Percentiles rank a stretch among this genome's conserved stretches.
Evolutionary conservation across 2,797 vertebrate genomes (phyloP).

Genomic region (Rhodeus uyekii): DNA sequence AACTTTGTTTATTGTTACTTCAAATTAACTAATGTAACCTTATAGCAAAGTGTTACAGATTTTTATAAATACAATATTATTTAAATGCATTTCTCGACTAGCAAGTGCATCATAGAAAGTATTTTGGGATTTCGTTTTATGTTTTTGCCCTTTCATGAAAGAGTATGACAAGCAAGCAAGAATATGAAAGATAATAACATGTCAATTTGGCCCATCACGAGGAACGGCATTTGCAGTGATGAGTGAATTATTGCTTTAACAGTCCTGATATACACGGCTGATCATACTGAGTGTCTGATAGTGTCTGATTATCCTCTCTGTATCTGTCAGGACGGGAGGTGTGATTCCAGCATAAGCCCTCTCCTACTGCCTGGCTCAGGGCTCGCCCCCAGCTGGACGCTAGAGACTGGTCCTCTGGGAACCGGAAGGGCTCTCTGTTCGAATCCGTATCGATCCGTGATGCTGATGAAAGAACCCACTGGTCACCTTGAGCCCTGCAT

Average conservation of each 20-base stretch:
- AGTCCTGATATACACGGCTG: background rate
- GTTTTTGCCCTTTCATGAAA: no score
- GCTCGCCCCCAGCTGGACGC: slow-evolving; percentile 59
- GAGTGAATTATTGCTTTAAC: slow-evolving; percentile 5
- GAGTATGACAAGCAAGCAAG: no score
- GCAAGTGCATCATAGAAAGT: background rate
- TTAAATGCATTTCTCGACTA: background rate
- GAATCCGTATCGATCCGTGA: slow-evolving; percentile 63
- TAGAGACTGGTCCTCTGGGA: slow-evolving; percentile 52
- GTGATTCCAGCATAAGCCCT: slow-evolving; percentile 47
- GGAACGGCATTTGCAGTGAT: background rate
- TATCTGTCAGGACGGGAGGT: slow-evolving; percentile 51
- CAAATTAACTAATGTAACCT: background rate
- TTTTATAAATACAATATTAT: no score
- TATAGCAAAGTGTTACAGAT: background rate
- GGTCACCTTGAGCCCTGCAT: slow-evolving; percentile 62
- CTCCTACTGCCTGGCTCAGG: slow-evolving; percentile 42
- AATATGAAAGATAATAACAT: background rate
- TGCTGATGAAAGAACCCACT: slow-evolving; percentile 62
- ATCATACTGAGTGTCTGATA: slow-evolving; percentile 28
- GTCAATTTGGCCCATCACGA: background rate
- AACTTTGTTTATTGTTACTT: no score
- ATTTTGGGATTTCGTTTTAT: background rate
- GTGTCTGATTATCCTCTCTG: slow-evolving; percentile 51
- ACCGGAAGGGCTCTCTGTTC: slow-evolving; percentile 56